Conservation (phyloP, 2,797 vertebrate genomes). For the Melanotaenia parkinsoni region DNA sequence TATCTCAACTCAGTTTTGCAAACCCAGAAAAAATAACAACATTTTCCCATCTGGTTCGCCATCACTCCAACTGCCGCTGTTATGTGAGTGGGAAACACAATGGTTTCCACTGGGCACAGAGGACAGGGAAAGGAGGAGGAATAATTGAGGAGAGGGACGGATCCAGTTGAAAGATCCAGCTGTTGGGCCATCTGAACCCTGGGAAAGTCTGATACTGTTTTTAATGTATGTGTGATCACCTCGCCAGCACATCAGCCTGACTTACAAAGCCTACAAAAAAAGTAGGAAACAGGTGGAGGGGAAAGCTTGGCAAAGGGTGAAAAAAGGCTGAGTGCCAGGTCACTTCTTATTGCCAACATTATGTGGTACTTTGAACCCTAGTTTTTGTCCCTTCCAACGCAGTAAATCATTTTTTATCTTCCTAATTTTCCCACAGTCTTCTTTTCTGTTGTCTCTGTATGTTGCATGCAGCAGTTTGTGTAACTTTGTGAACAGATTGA, state of each 20-base stretch:
- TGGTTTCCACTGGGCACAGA: conserved; percentile 55
- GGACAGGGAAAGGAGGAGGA: conserved; percentile 53
- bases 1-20: conserved; percentile 41
- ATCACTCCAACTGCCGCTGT: conserved; percentile 74
- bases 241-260: conserved; percentile 68
- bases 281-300: conserved; percentile 78
- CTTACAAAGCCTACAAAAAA: conserved; percentile 70
- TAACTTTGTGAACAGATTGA: conserved; percentile 15
- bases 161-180: conserved; percentile 84
- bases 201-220: conserved; percentile 85
- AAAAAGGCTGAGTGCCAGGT: conserved; percentile 65
- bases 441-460: conserved; percentile 5
- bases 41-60: conserved; percentile 80
- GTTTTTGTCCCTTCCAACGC: conserved; percentile 29
- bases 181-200: conserved; percentile 84
- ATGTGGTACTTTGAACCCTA: conserved; percentile 57
- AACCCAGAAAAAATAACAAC: conserved; percentile 22
- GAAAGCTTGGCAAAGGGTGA: conserved; percentile 65
- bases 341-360: conserved; percentile 67
- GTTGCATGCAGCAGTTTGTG: conserved; percentile 19
- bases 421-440: conserved; percentile 50
- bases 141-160: conserved; percentile 59
- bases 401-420: conserved; percentile 51
- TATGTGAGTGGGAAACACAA: conserved; percentile 71
- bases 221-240: conserved; percentile 73